Base-by-base conservation (phyloP, 2,888 invertebrate genomes). In the Cryptus armator region DNA sequence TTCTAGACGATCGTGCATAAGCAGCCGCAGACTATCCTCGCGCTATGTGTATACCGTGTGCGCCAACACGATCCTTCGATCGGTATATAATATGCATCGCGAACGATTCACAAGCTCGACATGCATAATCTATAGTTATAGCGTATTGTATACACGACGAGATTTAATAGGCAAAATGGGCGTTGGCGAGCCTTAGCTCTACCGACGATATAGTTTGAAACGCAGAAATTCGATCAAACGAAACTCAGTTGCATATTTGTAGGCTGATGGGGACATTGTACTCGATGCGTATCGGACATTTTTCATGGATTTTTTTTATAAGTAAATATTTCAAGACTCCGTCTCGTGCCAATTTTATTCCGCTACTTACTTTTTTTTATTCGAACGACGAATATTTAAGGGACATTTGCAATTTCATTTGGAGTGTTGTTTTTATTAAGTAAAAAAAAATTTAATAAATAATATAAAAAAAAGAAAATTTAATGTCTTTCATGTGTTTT, bases 1-100 rank as follows among this genome's bases (percentile, higher is more conserved):
- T 81, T 81, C 77, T 80, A 81, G 84, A 84, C 84, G 77, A 72
- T 79, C 84, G 68, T 81, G 84, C 77, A 84, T 78, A 66, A 81
- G 84, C 81, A 53, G 70, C 10, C 77, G 70, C 81, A 48, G 74
- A 46, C 64, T 64, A 62, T 75, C 74, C 48, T 64, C 62, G 62
- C 24, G 16, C 14, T 14, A 14, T 48, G 48, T 12, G 19, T 51
- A 32, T 29, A 14, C 16, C 16, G 24, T 37, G 29, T 46, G n/a
- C 62, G 66, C 70, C 53, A 29, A 43, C 80, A 59, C 76, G 44
- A 56, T 14, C 29, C 29, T 59, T 59, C 59, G 44, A 76, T 84
- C 44, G 64, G 24, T 67, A 71, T 72, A 79, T 71, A 76, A 62
- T 84, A 80, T 84, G 75, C 76, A 84, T 72, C 77, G 81, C 29